Conservation (phyloP, 2,888 invertebrate genomes). For the Serrognathus titanus region DNA sequence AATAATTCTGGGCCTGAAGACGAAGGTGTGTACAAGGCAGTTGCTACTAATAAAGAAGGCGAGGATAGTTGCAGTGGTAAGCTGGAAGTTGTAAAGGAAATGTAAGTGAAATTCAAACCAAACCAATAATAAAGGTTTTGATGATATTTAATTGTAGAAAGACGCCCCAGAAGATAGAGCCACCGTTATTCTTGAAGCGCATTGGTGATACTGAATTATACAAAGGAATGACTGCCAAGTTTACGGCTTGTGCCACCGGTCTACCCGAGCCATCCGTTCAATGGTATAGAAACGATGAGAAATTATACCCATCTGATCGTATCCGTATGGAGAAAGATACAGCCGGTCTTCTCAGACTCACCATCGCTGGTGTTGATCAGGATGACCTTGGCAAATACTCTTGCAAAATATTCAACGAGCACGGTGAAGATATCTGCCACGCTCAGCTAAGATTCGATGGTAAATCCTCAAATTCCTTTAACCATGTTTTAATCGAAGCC, state of each 20-base stretch:
- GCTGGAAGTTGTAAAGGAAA: constrained; percentile 76
- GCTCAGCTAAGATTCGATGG: constrained; percentile 80
- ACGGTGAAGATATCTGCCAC: constrained; percentile 78
- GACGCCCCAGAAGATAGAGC: constrained; percentile 71
- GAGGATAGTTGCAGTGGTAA: constrained; percentile 70
- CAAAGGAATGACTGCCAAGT: constrained; percentile 85
- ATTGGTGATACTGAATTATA: constrained; percentile 85
- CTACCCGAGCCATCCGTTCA: constrained; percentile 85
- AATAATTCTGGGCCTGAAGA: constrained; percentile 65
- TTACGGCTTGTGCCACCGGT: constrained; percentile 89
- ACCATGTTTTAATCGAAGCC: too few relatives aligned
- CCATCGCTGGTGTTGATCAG: constrained; percentile 72
- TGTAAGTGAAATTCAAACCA: constrained; percentile 56
- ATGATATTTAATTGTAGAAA: constrained; percentile 53
- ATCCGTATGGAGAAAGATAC: constrained; percentile 79
- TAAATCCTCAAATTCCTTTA: constrained; percentile 47
- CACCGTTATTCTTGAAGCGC: constrained; percentile 84
- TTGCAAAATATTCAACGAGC: constrained; percentile 77
- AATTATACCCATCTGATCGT: constrained; percentile 77
- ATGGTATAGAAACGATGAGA: constrained; percentile 78
- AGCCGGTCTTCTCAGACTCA: constrained; percentile 78
- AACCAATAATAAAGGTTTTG: neutral
- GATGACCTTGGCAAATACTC: constrained; percentile 83
- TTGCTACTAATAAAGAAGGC: constrained; percentile 77
- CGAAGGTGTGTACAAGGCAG: constrained; percentile 72